Evolutionary conservation across 2,797 vertebrate genomes (phyloP).

Genomic region (Karalla daura): DNA sequence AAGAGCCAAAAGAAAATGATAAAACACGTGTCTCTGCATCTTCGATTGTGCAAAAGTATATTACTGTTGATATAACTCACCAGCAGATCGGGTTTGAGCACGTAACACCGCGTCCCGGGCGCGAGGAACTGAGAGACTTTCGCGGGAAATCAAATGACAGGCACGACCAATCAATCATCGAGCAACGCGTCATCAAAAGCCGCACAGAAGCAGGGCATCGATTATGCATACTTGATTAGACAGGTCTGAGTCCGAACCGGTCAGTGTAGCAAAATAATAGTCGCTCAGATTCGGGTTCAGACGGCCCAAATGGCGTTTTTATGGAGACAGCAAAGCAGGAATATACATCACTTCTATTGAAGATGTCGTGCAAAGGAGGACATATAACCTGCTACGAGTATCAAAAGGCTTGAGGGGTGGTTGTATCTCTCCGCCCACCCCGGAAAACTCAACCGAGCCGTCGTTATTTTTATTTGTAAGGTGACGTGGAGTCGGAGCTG

Average conservation of each 20-base stretch:
- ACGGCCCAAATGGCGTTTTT: constrained; percentile 6
- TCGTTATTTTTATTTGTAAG: constrained; percentile 79
- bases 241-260: constrained; percentile 54
- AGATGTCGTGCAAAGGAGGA: neutral
- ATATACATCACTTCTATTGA: neutral
- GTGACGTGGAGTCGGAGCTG: constrained; percentile 82
- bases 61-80: constrained; percentile 35
- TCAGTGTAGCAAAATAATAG: constrained; percentile 43
- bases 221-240: constrained; percentile 23
- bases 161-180: constrained; percentile 55
- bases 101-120: neutral
- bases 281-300: neutral
- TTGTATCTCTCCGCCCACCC: constrained; percentile 75
- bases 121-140: constrained; percentile 54
- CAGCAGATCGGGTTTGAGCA: accelerated
- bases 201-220: neutral
- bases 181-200: accelerated
- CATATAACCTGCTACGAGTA: neutral
- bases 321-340: neutral
- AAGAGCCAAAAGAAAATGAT: no score
- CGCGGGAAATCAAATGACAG: constrained; percentile 79
- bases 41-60: accelerated
- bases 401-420: constrained; percentile 24
- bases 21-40: accelerated
- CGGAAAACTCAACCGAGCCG: constrained; percentile 74